Conservation (phyloP, 1,140 invertebrate species). For the Brachionus rotundiformis region DNA sequence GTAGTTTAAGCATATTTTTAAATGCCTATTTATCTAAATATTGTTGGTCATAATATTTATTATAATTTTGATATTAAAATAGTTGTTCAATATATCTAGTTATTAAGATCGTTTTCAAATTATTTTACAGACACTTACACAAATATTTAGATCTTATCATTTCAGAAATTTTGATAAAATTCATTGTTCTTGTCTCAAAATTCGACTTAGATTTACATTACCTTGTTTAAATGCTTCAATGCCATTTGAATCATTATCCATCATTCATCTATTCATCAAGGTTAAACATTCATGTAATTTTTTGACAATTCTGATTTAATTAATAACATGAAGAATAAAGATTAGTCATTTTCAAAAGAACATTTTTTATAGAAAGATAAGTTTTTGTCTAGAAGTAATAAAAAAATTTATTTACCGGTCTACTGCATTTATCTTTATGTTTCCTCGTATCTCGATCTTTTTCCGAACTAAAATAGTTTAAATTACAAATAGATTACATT, state of each 20-base stretch:
- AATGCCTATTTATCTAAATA: too few species aligned
- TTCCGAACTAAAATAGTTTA: background rate
- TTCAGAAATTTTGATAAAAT: background rate
- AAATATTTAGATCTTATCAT: background rate
- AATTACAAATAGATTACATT: too few species aligned
- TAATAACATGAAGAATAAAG: background rate
- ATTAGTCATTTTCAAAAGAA: conserved; percentile 10
- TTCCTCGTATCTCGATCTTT: background rate
- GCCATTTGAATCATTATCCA: background rate
- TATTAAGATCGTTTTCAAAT: too few species aligned
- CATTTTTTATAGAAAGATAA: background rate
- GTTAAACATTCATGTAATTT: background rate
- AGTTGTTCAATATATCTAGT: too few species aligned
- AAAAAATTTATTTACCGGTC: background rate
- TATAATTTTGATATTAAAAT: too few species aligned
- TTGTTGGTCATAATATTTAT: too few species aligned
- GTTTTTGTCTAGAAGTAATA: background rate
- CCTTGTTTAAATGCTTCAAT: background rate
- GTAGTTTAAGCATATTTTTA: too few species aligned
- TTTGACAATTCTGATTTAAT: background rate
- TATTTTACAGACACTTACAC: too few species aligned
- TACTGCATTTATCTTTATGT: background rate
- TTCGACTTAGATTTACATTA: background rate
- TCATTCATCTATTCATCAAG: conserved; percentile 14
- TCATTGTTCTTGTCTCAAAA: background rate